Conservation (phyloP, 2,113 vertebrate genomes). For the Peromyscus polionotus region DNA sequence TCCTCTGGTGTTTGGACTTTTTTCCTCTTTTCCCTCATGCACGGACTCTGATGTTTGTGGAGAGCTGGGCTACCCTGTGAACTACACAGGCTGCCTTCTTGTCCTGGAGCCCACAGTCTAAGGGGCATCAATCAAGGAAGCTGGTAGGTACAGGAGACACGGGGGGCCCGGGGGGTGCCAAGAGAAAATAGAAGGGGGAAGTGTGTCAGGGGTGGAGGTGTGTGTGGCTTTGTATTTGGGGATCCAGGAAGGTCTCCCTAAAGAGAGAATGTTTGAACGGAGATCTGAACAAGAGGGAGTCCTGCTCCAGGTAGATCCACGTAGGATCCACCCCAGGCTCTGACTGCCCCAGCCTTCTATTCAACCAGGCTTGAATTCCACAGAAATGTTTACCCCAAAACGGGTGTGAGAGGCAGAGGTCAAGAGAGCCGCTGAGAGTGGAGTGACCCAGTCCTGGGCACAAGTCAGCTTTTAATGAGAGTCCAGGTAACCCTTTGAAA, state of each 20-base stretch:
- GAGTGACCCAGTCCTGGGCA: constrained; percentile 85
- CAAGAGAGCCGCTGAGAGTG: constrained; percentile 84
- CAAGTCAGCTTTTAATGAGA: constrained; percentile 84
- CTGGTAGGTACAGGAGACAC: not conserved
- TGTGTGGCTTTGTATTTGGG: not conserved
- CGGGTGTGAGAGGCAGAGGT: constrained; percentile 82
- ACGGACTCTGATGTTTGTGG: not conserved
- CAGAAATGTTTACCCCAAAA: constrained; percentile 70
- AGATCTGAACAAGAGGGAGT: not conserved
- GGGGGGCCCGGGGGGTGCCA: rapidly evolving
- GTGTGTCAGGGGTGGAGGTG: not conserved
- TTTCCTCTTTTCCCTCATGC: not conserved
- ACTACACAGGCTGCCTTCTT: not conserved
- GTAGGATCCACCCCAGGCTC: not conserved
- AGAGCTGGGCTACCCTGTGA: rapidly evolving
- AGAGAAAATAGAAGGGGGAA: not conserved
- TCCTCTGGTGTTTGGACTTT: constrained; percentile 2
- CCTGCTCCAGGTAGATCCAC: not conserved
- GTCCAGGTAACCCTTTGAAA: constrained; percentile 88
- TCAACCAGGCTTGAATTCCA: constrained; percentile 15
- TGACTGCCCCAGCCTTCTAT: constrained; percentile 60
- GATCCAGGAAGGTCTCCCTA: not conserved
- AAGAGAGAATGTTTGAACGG: not conserved
- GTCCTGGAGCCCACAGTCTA: rapidly evolving
- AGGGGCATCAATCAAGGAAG: not conserved